phyloP scores from a whole-genome alignment of 2,888 invertebrate species.

The Sturmia bella region DNA sequence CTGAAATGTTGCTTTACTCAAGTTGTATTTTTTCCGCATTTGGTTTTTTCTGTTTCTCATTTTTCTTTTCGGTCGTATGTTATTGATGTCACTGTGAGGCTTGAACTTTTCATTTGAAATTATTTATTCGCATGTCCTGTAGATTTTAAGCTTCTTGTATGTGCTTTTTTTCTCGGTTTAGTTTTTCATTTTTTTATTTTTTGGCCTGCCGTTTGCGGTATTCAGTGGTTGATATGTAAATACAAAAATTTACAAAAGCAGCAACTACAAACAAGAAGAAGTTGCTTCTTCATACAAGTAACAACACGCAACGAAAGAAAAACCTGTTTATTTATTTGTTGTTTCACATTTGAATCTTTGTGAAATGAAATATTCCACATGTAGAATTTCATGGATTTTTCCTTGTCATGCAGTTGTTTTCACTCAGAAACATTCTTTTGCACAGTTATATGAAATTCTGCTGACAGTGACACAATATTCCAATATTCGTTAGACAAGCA shows the following conservation, averaged over 20 bases:
- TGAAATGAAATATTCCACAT: conserved; percentile 40
- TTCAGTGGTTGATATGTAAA: conserved; percentile 54
- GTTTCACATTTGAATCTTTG: conserved; percentile 12
- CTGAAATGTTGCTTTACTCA: conserved; percentile 15
- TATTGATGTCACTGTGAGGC: conserved; percentile 37
- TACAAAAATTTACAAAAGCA: conserved; percentile 9
- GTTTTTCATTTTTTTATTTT: not conserved
- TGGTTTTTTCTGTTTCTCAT: not conserved
- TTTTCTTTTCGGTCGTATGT: conserved; percentile 1
- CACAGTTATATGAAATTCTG: conserved; percentile 51
- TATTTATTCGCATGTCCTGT: conserved; percentile 52
- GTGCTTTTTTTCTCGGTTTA: not conserved
- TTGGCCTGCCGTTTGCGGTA: conserved; percentile 54
- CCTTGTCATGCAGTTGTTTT: conserved; percentile 8
- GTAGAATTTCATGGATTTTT: conserved; percentile 21
- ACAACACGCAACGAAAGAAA: not conserved
- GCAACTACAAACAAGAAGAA: conserved; percentile 1
- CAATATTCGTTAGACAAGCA: conserved; percentile 14
- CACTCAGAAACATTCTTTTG: conserved; percentile 11
- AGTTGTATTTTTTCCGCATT: not conserved
- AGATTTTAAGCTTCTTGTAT: conserved; percentile 32
- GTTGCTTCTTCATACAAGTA: not conserved
- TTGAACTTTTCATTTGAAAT: conserved; percentile 54
- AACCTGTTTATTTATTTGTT: conserved; percentile 17
- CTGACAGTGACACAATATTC: conserved; percentile 48